Base-by-base conservation (phyloP, 2,113 vertebrate genomes). In the Xiphias gladius region DNA sequence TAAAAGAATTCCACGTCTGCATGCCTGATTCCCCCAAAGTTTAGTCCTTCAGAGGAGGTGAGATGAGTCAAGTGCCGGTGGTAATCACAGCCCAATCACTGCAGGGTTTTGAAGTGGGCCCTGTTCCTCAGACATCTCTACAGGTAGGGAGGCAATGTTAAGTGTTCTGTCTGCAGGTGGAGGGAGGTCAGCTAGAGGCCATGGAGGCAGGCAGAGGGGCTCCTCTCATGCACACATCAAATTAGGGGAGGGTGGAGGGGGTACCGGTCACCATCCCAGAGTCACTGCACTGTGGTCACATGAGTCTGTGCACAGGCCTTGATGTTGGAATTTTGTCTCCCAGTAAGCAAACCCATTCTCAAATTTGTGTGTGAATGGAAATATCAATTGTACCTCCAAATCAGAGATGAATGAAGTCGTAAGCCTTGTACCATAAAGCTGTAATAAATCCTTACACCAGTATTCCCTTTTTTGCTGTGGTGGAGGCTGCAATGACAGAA, bases 51-150 rank as follows among this genome's bases (percentile, higher is more conserved):
- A 78, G 73, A 79, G 83, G 86, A 91, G 89, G 91, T 87, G 75
- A 86, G 91, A 89, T 80, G 83, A 93, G 91, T 91, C 85, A 93
- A 95, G 94, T 91, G 90, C 46, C 76, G 79, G 50, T 86, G 83
- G 85, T 90, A 94, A 94, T 95, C 93, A 94, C 55, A 30, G 82
- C 72, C 88, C 90, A 93, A 94, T 93, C 94, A 94, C 80, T 66
- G 79, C 85, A 65, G 39, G 19, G 82, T 92, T 91, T 91, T 94
- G 88, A 94, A 94, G 91, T 91, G 83, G 83, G 26, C 57, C 71
- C 66, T 41, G 78, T 87, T 88, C 83, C 87, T 90, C 85, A 88
- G 86, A 80, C 78, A 39, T 92, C 89, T 83, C 92, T 82, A 90
- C 93, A 93, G 93, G 91, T 93, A 88, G 91, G 88, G 76, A 86